Base-by-base conservation (phyloP, 2,113 vertebrate genomes). In the Mustela lutreola region DNA sequence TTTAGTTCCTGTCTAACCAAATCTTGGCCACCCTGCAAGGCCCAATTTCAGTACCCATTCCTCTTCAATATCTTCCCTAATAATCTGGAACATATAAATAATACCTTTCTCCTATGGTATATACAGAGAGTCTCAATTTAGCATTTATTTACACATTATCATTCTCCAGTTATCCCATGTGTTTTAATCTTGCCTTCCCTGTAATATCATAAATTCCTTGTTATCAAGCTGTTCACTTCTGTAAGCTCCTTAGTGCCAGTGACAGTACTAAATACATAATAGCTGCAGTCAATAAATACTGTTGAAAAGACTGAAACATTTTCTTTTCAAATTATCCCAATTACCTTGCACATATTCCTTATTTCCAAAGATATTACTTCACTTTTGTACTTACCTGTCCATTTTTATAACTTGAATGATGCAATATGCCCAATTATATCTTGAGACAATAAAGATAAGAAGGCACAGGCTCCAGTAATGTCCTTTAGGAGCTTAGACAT, bases 321-420 rank as follows among this genome's bases (percentile, higher is more conserved):
- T 94, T 80, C 56, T 91, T 92, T 94, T 76, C 82, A 81, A 79
- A 84, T 93, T 26, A 87, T 33, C 16, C 62, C 90, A 28, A 85
- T 94, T 82, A 95, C 76, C 78, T 75, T 86, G 65, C 9, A 95
- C 58, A 67, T 70, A 95, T 21, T 93, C 65, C 85, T 96, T 56
- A 95, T 86, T 94, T 97, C 86, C 89, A 95, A 97, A 96, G n/a
- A 82, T 7, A 94, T 1, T 42, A 53, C 85, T 97, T 96, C 91
- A 89, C 60, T 86, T 89, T 95, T 95, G 50, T 92, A 96, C 94
- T 95, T 96, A 92, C 39, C 70, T 21, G 70, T 96, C 87, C 80
- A 92, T 39, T 96, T 83, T 95, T 67, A 87, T 11, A 96, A 95
- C 78, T 9, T 95, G 85, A 91, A 70, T 75, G 96, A 94, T 92